Evolutionary conservation across 1,140 invertebrate genomes (phyloP).

Genomic region (Euura saliciscinereae): DNA sequence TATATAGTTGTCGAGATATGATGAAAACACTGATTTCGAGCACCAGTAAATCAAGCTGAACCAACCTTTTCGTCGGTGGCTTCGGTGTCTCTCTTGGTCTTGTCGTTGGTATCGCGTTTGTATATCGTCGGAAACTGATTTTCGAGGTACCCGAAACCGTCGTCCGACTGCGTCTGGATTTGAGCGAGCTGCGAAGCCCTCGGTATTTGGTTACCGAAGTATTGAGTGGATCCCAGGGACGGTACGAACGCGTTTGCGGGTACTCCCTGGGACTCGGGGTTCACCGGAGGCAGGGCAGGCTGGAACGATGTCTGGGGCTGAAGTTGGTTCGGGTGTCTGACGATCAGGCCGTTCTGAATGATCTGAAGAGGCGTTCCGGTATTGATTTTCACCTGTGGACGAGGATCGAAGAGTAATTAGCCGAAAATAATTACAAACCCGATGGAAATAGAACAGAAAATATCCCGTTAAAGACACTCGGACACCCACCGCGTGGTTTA

Average conservation of each 20-base stretch:
- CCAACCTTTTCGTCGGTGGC: slow-evolving; percentile 16
- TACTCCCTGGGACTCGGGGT: slow-evolving; percentile 26
- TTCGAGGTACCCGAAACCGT: slow-evolving; percentile 36
- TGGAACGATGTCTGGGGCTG: slow-evolving; percentile 29
- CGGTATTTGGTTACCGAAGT: slow-evolving; percentile 32
- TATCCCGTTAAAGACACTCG: too few species aligned
- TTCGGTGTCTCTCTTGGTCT: slow-evolving; percentile 8
- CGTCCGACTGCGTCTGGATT: slow-evolving; percentile 17
- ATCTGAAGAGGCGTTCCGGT: slow-evolving; percentile 50
- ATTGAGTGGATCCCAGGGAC: slow-evolving; percentile 19
- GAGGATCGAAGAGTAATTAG: slow-evolving; percentile 14
- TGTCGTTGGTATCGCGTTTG: background rate
- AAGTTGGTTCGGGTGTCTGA: slow-evolving; percentile 48
- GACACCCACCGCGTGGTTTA: slow-evolving; percentile 59
- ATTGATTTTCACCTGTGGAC: slow-evolving; percentile 51
- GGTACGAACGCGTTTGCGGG: slow-evolving; percentile 21
- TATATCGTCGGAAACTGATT: background rate
- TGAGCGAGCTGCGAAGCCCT: slow-evolving; percentile 6
- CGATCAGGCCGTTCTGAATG: slow-evolving; percentile 47
- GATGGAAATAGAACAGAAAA: slow-evolving; percentile 6
- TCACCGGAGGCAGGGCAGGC: slow-evolving; percentile 44
- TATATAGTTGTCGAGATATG: too few species aligned
- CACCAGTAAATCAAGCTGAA: too few species aligned
- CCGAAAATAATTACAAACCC: background rate
- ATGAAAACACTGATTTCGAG: too few species aligned